Percentiles rank a stretch among this genome's conserved stretches.
phyloP scores from a whole-genome alignment of 2,113 vertebrate species.

The Theristicus caerulescens region DNA sequence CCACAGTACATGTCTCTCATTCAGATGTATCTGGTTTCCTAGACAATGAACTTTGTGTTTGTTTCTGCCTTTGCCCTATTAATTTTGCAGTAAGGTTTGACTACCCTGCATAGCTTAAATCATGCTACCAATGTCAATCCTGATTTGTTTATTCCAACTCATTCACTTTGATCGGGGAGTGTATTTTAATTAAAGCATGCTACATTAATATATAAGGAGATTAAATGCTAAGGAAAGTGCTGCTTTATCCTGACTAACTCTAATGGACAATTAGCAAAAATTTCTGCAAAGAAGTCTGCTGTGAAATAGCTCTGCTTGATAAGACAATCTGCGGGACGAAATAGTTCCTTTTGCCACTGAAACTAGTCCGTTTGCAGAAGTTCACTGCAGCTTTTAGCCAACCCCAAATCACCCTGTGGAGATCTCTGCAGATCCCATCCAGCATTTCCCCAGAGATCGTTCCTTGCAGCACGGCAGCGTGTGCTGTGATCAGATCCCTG shows the following conservation, averaged over 20 bases:
- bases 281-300: not conserved
- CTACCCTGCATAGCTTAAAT: constrained; percentile 31
- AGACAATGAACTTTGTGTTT: constrained; percentile 71
- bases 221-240: not conserved
- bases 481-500: not conserved
- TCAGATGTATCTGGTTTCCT: constrained; percentile 65
- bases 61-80: constrained; percentile 10
- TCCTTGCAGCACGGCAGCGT: not conserved
- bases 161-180: not conserved
- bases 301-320: not conserved
- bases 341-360: not conserved
- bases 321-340: not conserved
- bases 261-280: not conserved
- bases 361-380: not conserved
- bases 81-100: constrained; percentile 41
- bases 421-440: not conserved
- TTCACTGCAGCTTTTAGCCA: not conserved
- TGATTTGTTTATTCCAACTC: constrained; percentile 4
- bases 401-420: not conserved
- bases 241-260: not conserved
- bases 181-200: constrained; percentile 50
- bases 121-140: not conserved
- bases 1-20: constrained; percentile 6
- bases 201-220: not conserved
- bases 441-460: not conserved